These are phyloP conservation scores for Squalus acanthias DNA, from an alignment of 2,797 vertebrate species.

Conservation along the genomic window DNA sequence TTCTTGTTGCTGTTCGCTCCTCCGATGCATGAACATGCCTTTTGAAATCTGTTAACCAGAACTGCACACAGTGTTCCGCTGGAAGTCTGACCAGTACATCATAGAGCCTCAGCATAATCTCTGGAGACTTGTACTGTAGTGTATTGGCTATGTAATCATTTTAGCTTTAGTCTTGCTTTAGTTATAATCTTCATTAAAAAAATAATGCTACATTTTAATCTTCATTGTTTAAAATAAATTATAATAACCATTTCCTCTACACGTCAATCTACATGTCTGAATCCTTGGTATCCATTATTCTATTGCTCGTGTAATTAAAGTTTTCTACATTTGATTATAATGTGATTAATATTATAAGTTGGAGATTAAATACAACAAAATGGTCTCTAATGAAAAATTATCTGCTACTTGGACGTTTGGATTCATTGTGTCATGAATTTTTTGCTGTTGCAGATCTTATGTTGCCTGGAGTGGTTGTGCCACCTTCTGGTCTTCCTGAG, in stretches of 20 bases:
- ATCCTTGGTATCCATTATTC: background rate
- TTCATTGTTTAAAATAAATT: too few species aligned
- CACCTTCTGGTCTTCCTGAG: slow-evolving; percentile 73
- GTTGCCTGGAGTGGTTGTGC: slow-evolving; percentile 83
- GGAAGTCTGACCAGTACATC: background rate
- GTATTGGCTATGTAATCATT: background rate
- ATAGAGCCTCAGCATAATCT: background rate
- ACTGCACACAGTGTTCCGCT: background rate
- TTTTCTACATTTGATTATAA: background rate
- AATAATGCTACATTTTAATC: too few species aligned
- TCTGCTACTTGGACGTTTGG: background rate
- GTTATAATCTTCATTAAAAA: too few species aligned
- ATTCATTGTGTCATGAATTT: background rate
- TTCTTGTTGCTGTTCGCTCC: background rate
- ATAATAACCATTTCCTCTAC: background rate
- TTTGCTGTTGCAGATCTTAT: slow-evolving; percentile 65
- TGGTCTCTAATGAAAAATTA: background rate
- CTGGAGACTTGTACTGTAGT: background rate
- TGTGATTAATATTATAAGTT: too few species aligned
- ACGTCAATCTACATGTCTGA: background rate
- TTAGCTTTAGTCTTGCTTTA: background rate
- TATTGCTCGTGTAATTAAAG: background rate
- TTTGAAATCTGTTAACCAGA: background rate
- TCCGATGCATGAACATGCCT: background rate
- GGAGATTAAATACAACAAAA: background rate